phyloP scores from a whole-genome alignment of 2,113 vertebrate genomes.

The Toxotes chatareus region DNA sequence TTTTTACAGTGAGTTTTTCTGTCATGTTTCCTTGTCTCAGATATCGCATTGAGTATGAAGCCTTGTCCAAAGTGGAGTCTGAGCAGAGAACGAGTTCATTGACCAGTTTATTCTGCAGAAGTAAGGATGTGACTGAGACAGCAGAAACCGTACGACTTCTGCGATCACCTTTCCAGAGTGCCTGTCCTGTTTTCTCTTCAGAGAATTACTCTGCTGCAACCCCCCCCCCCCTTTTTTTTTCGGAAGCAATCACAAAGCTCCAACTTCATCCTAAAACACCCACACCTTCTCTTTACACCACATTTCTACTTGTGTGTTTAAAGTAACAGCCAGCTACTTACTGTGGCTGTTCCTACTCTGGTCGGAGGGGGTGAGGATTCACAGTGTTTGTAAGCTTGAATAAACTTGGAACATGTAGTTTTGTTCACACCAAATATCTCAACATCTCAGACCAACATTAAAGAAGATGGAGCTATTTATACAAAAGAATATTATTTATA shows the following conservation, averaged over 20 bases:
- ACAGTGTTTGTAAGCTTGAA: constrained; percentile 18
- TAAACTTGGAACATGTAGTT: background rate
- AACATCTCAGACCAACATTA: constrained; percentile 36
- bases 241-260: constrained; percentile 31
- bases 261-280: background rate
- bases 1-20: background rate
- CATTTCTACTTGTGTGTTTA: constrained; percentile 1
- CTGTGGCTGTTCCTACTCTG: background rate
- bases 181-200: constrained; percentile 37
- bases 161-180: constrained; percentile 51
- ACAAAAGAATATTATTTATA: constrained; percentile 80
- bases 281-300: background rate
- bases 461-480: constrained; percentile 72
- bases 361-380: constrained; percentile 1
- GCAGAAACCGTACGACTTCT: background rate
- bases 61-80: constrained; percentile 94
- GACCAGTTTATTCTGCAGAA: constrained; percentile 99
- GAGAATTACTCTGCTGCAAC: constrained; percentile 23
- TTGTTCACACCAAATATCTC: constrained; percentile 47
- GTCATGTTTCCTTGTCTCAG: constrained; percentile 75
- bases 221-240: background rate
- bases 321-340: background rate
- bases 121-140: constrained; percentile 52
- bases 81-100: constrained; percentile 99
- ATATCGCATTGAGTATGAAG: constrained; percentile 95